These are phyloP conservation scores for Lagopus muta DNA, from an alignment of 2,113 vertebrate genomes.

Conservation along the genomic window DNA sequence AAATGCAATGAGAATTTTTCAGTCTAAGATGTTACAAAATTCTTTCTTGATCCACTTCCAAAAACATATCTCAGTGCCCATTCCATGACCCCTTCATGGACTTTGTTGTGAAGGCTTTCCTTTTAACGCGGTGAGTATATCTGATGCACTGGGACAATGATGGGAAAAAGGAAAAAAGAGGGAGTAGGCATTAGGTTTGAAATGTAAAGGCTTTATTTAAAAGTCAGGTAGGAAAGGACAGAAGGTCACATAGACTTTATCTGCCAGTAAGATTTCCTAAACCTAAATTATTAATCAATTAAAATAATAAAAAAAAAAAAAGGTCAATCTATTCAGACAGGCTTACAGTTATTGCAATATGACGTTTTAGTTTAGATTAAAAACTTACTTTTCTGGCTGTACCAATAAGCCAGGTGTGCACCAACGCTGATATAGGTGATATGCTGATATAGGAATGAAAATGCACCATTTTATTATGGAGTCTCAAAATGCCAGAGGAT, in stretches of 20 bases:
- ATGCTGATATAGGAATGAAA: background rate
- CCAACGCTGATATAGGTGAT: background rate
- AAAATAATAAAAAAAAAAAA: background rate
- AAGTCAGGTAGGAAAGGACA: background rate
- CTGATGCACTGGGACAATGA: background rate
- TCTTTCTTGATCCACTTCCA: background rate
- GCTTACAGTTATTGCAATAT: background rate
- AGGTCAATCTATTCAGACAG: background rate
- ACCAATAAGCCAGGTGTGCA: background rate
- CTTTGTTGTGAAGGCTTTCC: background rate
- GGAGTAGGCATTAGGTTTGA: background rate
- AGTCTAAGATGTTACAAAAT: background rate
- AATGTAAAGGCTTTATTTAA: background rate
- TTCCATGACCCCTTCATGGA: background rate
- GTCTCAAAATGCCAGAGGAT: background rate
- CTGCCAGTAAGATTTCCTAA: background rate
- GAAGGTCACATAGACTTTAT: background rate
- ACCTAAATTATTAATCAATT: background rate
- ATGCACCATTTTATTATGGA: accelerated
- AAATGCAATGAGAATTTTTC: background rate
- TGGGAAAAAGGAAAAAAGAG: background rate
- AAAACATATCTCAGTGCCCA: accelerated
- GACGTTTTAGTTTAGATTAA: background rate
- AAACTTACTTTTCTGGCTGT: background rate
- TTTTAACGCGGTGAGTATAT: accelerated